Base-by-base conservation (phyloP, 2,113 vertebrate species). In the Vidua macroura region DNA sequence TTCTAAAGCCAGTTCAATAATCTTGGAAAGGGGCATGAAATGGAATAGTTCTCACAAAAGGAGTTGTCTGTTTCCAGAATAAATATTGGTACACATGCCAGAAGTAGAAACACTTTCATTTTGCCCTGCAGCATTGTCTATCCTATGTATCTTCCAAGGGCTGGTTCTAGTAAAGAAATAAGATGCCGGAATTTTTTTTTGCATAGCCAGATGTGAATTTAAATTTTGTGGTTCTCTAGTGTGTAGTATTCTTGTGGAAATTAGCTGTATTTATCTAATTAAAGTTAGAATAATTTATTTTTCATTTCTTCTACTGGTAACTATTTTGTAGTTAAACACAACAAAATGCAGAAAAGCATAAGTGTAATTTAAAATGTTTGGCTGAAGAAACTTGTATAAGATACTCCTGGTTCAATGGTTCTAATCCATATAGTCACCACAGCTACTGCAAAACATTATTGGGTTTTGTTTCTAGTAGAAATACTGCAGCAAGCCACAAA, bases 1-100 rank as follows among this genome's bases (percentile, higher is more conserved):
- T 96, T 95, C 84, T 83, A 35, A 92, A 94, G 59, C 62, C 75
- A 68, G 75, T 87, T 95, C 89, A 78, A 92, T 93, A 95, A 55
- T 79, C 81, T 88, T 85, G 46, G 83, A 88, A 92, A 83, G 77
- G 30, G 46, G 30, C 51, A 83, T 78, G 68, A 92, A 90, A 80
- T 77, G 17, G 46, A 90, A 74, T 46, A 44, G 43, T 49, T 93
- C 64, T 81, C 64, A 56, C 59, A 73, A 89, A 95, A 90, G 11
- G 63, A 74, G 24, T n/a, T 69, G 19, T 78, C 67, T 85, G 41
- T 58, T 90, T 93, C 79, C 59, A 85, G 68, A 87, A 59, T 53
- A 90, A 96, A 80, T 90, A 70, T 28, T 78, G 21, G 22, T 91
- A 70, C 35, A 51, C 8, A 33, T 31, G 60, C n/a, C 20, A 90